Percentiles rank a stretch among this genome's conserved stretches.
phyloP scores from a whole-genome alignment of 2,113 vertebrate species.

The Poecilia latipinna region DNA sequence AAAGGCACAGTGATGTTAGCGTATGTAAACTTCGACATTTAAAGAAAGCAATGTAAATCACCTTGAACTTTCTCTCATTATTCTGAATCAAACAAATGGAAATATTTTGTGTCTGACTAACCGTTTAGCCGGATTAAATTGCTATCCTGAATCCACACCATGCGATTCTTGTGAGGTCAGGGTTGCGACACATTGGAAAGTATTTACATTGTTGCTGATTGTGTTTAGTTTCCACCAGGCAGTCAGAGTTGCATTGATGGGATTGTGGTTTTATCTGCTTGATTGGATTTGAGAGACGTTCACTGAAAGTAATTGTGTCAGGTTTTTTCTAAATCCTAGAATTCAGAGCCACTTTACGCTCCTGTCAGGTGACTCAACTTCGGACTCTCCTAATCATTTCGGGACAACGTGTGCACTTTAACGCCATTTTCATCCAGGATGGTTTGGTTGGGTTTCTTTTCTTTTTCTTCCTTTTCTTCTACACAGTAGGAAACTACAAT shows the following conservation, averaged over 20 bases:
- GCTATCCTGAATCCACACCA: neutral
- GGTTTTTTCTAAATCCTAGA: neutral
- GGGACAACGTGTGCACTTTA: neutral
- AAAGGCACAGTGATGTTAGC: neutral
- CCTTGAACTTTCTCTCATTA: neutral
- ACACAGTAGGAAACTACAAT: too few relatives aligned
- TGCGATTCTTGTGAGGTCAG: neutral
- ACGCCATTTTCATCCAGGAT: neutral
- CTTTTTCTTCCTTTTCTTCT: too few relatives aligned
- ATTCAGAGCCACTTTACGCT: neutral
- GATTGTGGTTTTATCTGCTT: neutral
- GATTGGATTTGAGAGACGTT: neutral
- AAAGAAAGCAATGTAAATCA: neutral
- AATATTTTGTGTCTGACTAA: neutral
- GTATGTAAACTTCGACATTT: neutral
- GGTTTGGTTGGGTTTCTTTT: too few relatives aligned
- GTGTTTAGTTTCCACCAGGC: neutral
- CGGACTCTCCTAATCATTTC: neutral
- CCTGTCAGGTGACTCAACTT: neutral
- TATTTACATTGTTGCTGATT: neutral
- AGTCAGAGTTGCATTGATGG: neutral
- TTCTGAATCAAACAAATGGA: neutral
- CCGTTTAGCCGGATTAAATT: neutral
- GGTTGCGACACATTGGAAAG: neutral
- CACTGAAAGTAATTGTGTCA: neutral